Evolutionary conservation across 1,140 invertebrate species (phyloP), one percentile per base, ranked within the genome.

Genomic region (Nomia melanderi): DNA sequence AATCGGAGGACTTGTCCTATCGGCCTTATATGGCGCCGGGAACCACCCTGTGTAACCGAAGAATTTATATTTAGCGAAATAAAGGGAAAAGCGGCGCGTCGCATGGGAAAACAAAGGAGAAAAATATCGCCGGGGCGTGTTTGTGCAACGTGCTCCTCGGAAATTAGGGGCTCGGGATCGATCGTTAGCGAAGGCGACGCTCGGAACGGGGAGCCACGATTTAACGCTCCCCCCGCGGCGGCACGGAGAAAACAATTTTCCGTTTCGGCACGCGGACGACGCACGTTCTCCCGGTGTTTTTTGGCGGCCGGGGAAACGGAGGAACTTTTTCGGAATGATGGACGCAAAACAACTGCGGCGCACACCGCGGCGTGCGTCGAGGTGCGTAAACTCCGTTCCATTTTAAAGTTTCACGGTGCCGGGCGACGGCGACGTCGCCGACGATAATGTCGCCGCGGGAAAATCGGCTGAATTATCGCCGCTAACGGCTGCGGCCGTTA

Each of bases 301-400:
- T 73, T 73, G 47, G 47, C 60, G 62, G 23, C 25, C 60, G 23
- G 57, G 53, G 31, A 36, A 44, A 25, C 20, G 20, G 53, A 39
- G 23, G 56, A 63, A 74, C 69, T 74, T 53, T n/a, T 23, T 29
- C 14, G 50, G 63, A 14, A 66, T 76, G 78, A 81, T 76, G 71
- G 29, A 76, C 64, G 65, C 71, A 64, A 77, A 44, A 57, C 60
- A 81, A 82, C 72, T 69, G 66, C 23, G 56, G 12, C 44, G 1
- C 1, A 36, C 29, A 11, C 14, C 17, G 41, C 1, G 20, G 25
- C 33, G 60, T n/a, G 14, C 33, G 20, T 44, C 17, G 29, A 25
- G 29, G 14, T 17, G 41, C 41, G 67, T 72, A 47, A 78, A 76
- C 65, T 25, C 47, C 31, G 60, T 65, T 59, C 47, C 23, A 50